Evolutionary conservation across 1,140 invertebrate species (phyloP).

Genomic region (Megalopta genalis): DNA sequence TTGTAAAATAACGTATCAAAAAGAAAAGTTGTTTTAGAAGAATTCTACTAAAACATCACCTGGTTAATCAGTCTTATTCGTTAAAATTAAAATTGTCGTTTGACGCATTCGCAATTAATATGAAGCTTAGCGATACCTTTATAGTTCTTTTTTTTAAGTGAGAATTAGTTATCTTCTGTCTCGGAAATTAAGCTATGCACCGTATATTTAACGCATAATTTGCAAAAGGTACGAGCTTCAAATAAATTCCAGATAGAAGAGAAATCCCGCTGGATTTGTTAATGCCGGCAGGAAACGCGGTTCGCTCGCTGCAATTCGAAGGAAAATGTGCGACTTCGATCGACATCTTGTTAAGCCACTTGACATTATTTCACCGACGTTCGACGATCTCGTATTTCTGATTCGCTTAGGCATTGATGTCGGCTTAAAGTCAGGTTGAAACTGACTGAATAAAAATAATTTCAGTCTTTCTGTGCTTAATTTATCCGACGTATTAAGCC

Average conservation of each 20-base stretch:
- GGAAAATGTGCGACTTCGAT: constrained; percentile 40
- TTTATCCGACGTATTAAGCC: too few species aligned
- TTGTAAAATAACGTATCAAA: too few species aligned
- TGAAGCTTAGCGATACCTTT: too few species aligned
- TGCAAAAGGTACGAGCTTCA: neutral
- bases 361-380: constrained; percentile 58
- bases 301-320: constrained; percentile 15
- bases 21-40: too few species aligned
- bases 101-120: too few species aligned
- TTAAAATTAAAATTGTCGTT: too few species aligned
- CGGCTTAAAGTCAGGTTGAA: neutral
- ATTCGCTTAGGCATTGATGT: constrained; percentile 4
- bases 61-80: too few species aligned
- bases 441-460: neutral
- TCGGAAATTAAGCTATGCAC: too few species aligned
- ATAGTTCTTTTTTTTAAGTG: too few species aligned
- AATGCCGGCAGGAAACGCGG: neutral
- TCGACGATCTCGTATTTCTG: constrained; percentile 20
- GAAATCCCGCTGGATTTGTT: constrained; percentile 5
- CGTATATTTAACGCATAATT: neutral
- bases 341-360: constrained; percentile 55
- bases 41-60: too few species aligned
- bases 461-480: neutral
- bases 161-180: too few species aligned
- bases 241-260: neutral